Conservation (phyloP, 2,797 vertebrate species). For the Emys orbicularis region DNA sequence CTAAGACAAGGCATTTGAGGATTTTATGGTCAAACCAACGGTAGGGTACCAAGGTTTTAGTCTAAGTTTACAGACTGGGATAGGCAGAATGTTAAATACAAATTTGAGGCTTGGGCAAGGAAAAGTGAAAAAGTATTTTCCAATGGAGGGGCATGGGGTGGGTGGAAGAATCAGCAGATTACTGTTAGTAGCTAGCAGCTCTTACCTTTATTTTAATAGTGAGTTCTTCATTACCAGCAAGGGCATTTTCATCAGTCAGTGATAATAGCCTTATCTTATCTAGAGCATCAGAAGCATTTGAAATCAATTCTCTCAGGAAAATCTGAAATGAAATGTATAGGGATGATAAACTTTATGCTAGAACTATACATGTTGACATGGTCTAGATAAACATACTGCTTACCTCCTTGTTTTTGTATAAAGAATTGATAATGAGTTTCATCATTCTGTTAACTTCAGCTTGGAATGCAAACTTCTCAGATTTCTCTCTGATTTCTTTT, state of each 20-base stretch:
- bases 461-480: conserved; percentile 97
- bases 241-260: conserved; percentile 91
- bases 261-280: conserved; percentile 98
- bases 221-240: conserved; percentile 93
- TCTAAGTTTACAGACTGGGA: neutral
- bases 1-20: neutral
- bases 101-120: rapidly evolving
- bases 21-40: neutral
- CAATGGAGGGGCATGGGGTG: neutral
- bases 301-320: conserved; percentile 98
- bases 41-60: neutral
- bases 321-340: conserved; percentile 84
- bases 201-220: conserved; percentile 98
- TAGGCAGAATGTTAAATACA: neutral
- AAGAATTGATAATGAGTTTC: conserved; percentile 99
- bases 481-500: conserved; percentile 96
- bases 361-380: neutral
- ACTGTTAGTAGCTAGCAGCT: neutral
- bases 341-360: neutral
- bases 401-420: conserved; percentile 99
- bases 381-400: conserved; percentile 20
- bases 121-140: neutral
- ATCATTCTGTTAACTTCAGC: conserved; percentile 99
- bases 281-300: conserved; percentile 97
- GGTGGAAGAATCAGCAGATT: rapidly evolving